These are phyloP conservation scores for Chaetophractus vellerosus DNA, from an alignment of 2,797 vertebrate species.

Conservation along the genomic window DNA sequence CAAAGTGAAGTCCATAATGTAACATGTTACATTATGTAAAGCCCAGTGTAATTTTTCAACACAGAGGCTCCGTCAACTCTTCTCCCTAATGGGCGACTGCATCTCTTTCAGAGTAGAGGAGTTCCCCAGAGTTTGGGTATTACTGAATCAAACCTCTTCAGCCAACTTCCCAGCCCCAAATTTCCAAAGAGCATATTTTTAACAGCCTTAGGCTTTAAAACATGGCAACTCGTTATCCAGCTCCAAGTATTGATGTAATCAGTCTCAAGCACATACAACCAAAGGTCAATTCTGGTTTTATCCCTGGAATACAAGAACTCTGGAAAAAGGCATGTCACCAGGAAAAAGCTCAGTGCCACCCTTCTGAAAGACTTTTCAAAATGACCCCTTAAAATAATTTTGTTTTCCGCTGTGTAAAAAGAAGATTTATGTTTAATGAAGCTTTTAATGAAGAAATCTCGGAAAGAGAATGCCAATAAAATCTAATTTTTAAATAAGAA, in stretches of 20 bases:
- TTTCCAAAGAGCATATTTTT: neutral
- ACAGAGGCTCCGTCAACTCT: neutral
- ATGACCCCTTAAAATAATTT: conserved; percentile 90
- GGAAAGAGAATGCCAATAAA: conserved; percentile 91
- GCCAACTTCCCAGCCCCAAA: neutral
- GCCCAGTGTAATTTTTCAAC: neutral
- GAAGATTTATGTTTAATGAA: conserved; percentile 91
- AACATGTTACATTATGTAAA: too few relatives aligned
- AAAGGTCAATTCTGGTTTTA: conserved; percentile 49
- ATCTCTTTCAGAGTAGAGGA: neutral
- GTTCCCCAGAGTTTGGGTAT: neutral
- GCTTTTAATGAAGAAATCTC: conserved; percentile 92
- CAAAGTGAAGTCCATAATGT: neutral
- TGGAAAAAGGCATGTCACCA: conserved; percentile 5
- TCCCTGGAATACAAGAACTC: conserved; percentile 60
- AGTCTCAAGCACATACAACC: conserved; percentile 19
- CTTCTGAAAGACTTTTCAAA: conserved; percentile 82
- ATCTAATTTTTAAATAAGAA: conserved; percentile 92
- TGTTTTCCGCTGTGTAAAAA: conserved; percentile 88
- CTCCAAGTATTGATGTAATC: neutral
- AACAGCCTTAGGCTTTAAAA: conserved; percentile 44
- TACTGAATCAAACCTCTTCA: neutral
- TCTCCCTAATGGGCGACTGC: neutral
- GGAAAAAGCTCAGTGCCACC: neutral
- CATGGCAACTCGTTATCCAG: neutral